These are phyloP conservation scores for Hydrotaea cyrtoneurina DNA, from an alignment of 2,888 invertebrate genomes.

Conservation along the genomic window DNA sequence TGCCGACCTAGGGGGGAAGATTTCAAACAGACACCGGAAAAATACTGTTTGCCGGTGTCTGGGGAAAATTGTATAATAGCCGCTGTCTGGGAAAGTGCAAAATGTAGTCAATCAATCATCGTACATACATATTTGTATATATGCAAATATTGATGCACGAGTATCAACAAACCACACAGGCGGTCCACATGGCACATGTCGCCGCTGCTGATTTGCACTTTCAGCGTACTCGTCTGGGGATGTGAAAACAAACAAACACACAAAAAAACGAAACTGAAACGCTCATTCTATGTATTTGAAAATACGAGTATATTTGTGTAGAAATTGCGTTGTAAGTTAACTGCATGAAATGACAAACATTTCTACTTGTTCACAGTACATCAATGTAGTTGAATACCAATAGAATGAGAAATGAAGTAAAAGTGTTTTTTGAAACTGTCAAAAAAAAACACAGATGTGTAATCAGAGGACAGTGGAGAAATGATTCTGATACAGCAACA, in stretches of 20 bases:
- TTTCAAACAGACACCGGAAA: not conserved
- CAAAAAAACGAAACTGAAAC: conserved; percentile 13
- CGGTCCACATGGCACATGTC: too few species aligned
- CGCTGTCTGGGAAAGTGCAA: not conserved
- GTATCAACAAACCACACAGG: not conserved
- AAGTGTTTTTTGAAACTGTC: too few species aligned
- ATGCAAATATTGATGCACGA: not conserved
- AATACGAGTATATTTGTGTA: not conserved
- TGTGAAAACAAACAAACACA: too few species aligned
- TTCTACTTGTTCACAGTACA: not conserved
- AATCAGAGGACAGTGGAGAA: too few species aligned
- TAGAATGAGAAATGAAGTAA: too few species aligned
- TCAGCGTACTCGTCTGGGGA: not conserved
- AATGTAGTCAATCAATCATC: not conserved
- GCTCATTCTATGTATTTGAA: not conserved
- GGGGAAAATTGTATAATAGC: not conserved
- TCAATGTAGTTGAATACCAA: too few species aligned
- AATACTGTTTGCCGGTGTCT: not conserved
- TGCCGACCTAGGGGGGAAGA: not conserved
- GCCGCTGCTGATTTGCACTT: not conserved
- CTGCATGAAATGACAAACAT: not conserved
- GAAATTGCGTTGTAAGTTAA: conserved; percentile 7
- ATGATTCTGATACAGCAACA: too few species aligned
- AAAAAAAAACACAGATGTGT: too few species aligned
- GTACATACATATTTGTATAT: not conserved